Percentiles rank a stretch among this genome's conserved stretches.
Conservation (phyloP, 2,888 invertebrate genomes). For the Oscheius sp. region DNA sequence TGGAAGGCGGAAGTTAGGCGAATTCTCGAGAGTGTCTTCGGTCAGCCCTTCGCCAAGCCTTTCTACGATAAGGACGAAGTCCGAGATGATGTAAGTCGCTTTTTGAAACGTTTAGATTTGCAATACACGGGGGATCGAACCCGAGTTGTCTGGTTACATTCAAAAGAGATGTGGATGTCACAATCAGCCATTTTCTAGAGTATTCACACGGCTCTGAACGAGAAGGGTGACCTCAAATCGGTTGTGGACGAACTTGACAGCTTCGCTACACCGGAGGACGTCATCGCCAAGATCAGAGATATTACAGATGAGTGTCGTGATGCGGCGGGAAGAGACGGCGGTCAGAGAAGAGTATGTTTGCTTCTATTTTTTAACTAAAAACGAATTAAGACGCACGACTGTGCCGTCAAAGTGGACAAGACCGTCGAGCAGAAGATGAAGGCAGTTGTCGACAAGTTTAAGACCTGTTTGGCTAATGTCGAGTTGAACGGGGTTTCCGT, state of each 20-base stretch:
- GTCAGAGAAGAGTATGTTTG: conserved; percentile 20
- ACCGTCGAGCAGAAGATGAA: conserved; percentile 29
- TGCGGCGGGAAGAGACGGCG: conserved; percentile 20
- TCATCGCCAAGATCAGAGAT: conserved; percentile 19
- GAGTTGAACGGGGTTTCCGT: no score
- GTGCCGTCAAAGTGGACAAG: conserved; percentile 11
- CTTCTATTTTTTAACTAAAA: not conserved
- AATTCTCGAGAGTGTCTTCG: conserved; percentile 27
- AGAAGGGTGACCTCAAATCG: conserved; percentile 32
- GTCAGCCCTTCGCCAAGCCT: conserved; percentile 34
- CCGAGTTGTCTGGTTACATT: no score
- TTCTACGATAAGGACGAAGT: conserved; percentile 15
- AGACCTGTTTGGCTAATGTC: not conserved
- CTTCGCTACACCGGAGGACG: conserved; percentile 9
- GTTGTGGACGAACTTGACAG: conserved; percentile 16
- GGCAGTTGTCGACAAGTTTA: conserved; percentile 13
- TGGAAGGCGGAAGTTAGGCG: conserved; percentile 35
- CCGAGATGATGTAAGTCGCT: conserved; percentile 8
- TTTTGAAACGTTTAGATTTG: not conserved
- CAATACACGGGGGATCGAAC: no score
- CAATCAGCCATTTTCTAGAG: conserved; percentile 13
- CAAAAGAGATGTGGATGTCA: not conserved
- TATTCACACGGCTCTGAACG: conserved; percentile 18
- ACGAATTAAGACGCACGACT: conserved; percentile 12
- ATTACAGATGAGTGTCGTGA: conserved; percentile 21